These are phyloP conservation scores for Sphaeridia pumilis DNA, from an alignment of 2,888 invertebrate genomes.

Conservation along the genomic window DNA sequence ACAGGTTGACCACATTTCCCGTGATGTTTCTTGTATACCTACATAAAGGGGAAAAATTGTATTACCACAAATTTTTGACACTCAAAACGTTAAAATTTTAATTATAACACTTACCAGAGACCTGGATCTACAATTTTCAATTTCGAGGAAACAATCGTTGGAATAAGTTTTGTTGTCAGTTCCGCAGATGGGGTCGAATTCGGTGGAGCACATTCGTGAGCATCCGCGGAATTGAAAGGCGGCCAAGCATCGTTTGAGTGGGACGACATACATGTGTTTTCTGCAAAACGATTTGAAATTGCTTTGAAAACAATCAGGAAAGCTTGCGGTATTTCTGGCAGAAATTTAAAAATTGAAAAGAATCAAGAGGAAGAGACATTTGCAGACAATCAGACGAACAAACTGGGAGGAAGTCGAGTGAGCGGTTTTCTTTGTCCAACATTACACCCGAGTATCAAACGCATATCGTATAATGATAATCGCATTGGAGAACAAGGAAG, in stretches of 20 bases:
- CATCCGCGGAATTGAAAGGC: constrained; percentile 78
- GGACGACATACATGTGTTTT: constrained; percentile 82
- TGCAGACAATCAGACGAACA: no score
- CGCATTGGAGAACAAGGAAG: no score
- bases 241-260: constrained; percentile 70
- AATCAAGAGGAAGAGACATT: no score
- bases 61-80: neutral
- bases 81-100: neutral
- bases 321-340: no score
- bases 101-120: constrained; percentile 47
- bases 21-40: constrained; percentile 58
- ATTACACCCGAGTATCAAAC: no score
- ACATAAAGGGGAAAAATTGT: constrained; percentile 5
- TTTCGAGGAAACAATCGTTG: constrained; percentile 80
- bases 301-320: no score
- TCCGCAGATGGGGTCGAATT: constrained; percentile 86
- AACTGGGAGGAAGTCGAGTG: no score
- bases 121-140: constrained; percentile 78
- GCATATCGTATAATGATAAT: no score
- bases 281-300: no score
- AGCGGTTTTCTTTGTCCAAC: no score
- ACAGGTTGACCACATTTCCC: constrained; percentile 76
- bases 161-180: constrained; percentile 84
- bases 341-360: no score
- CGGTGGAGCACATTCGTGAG: constrained; percentile 70